phyloP scores from a whole-genome alignment of 2,797 vertebrate species.

The Zenarchopterus dispar region DNA sequence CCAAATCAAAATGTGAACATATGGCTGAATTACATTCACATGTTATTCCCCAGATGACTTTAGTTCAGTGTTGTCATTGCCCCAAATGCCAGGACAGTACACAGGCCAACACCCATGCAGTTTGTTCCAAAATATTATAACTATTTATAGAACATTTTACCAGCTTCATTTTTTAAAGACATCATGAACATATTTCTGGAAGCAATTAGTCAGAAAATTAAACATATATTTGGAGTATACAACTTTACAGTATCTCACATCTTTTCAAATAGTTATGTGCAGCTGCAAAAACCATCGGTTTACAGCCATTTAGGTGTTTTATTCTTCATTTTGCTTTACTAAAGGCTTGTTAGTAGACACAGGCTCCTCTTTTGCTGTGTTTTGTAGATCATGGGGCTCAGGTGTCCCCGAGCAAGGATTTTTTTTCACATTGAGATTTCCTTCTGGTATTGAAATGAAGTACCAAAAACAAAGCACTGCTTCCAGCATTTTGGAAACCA shows the following conservation, averaged over 20 bases:
- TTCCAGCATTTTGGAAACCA: constrained; percentile 45
- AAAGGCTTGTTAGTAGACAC: constrained; percentile 18
- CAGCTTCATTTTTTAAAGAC: constrained; percentile 27
- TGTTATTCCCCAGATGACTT: constrained; percentile 41
- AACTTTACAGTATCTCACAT: constrained; percentile 16
- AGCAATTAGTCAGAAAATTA: constrained; percentile 3
- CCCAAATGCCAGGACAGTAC: constrained; percentile 18
- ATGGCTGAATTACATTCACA: constrained; percentile 48
- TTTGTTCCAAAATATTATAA: constrained; percentile 31
- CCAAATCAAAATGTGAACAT: constrained; percentile 65
- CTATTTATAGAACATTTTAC: constrained; percentile 28
- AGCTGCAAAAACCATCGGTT: background rate
- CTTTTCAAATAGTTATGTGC: constrained; percentile 27
- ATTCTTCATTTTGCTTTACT: constrained; percentile 6
- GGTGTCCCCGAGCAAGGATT: constrained; percentile 42
- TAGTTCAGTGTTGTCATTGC: constrained; percentile 32
- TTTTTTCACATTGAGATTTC: constrained; percentile 44
- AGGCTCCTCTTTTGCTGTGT: constrained; percentile 5
- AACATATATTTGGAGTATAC: background rate
- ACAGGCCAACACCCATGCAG: constrained; percentile 26
- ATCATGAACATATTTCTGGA: constrained; percentile 23
- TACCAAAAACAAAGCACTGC: constrained; percentile 37
- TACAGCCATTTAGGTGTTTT: constrained; percentile 8
- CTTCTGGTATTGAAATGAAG: constrained; percentile 51
- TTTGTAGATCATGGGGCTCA: constrained; percentile 40